Percentiles rank a stretch among this genome's conserved stretches.
These are phyloP conservation scores for Nothocercus julius DNA, from an alignment of 2,113 vertebrate genomes.

Conservation along the genomic window DNA sequence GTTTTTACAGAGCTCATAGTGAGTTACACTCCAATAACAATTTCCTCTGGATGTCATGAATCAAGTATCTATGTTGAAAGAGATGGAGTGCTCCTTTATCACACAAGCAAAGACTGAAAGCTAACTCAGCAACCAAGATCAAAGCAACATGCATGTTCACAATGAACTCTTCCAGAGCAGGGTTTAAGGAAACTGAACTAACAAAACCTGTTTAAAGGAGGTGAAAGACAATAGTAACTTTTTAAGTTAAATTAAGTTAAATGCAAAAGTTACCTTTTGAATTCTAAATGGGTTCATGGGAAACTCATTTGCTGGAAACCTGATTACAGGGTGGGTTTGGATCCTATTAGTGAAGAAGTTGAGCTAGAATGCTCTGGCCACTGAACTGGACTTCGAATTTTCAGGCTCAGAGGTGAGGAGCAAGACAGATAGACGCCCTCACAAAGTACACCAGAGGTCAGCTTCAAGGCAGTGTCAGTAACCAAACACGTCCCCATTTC, in stretches of 20 bases:
- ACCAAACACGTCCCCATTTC: no score
- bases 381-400: neutral
- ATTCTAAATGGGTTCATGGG: neutral
- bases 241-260: no score
- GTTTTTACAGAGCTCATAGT: neutral
- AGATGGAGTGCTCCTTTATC: neutral
- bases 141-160: neutral
- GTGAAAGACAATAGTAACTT: neutral
- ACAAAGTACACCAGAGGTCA: neutral
- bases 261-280: neutral
- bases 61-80: neutral
- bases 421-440: neutral
- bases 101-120: neutral
- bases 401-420: neutral
- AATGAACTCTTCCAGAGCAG: neutral
- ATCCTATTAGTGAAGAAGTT: neutral
- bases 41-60: rapidly evolving
- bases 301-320: neutral
- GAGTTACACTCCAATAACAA: neutral
- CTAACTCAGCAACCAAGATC: neutral
- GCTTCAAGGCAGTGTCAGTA: neutral
- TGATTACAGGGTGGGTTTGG: neutral
- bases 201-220: neutral
- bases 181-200: neutral
- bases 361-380: neutral